Percentiles rank a stretch among this genome's conserved stretches.
These are phyloP conservation scores for Vidua macroura DNA, from an alignment of 2,113 vertebrate species.

Conservation along the genomic window DNA sequence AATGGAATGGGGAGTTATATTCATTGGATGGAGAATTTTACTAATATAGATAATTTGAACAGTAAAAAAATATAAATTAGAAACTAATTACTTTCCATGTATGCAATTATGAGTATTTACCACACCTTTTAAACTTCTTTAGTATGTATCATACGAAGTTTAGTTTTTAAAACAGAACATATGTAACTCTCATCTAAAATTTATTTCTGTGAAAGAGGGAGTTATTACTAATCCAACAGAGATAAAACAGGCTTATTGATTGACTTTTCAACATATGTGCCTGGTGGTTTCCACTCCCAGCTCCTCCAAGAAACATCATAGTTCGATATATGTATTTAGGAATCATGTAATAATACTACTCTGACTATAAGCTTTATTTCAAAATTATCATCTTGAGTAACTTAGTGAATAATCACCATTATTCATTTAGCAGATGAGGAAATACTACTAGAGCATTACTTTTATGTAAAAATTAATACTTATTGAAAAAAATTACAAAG, in stretches of 20 bases:
- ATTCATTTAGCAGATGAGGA: background rate
- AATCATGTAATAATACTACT: background rate
- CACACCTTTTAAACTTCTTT: background rate
- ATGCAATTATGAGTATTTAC: background rate
- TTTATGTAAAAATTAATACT: background rate
- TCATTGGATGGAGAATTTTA: background rate
- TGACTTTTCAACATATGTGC: background rate
- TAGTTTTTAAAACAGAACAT: background rate
- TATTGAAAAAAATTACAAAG: background rate
- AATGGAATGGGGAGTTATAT: background rate
- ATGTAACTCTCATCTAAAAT: background rate
- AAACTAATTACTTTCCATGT: background rate
- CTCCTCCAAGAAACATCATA: background rate
- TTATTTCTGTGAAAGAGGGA: background rate
- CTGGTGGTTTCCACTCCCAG: background rate
- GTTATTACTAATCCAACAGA: background rate
- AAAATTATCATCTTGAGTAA: background rate
- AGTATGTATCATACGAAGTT: background rate
- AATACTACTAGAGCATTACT: background rate
- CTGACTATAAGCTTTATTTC: background rate
- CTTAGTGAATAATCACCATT: background rate
- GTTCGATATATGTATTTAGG: background rate
- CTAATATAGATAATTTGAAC: background rate
- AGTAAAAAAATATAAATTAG: background rate
- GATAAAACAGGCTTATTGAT: background rate